These are phyloP conservation scores for Drosophila ambigua DNA, from an alignment of 1,140 invertebrate species.

Conservation along the genomic window DNA sequence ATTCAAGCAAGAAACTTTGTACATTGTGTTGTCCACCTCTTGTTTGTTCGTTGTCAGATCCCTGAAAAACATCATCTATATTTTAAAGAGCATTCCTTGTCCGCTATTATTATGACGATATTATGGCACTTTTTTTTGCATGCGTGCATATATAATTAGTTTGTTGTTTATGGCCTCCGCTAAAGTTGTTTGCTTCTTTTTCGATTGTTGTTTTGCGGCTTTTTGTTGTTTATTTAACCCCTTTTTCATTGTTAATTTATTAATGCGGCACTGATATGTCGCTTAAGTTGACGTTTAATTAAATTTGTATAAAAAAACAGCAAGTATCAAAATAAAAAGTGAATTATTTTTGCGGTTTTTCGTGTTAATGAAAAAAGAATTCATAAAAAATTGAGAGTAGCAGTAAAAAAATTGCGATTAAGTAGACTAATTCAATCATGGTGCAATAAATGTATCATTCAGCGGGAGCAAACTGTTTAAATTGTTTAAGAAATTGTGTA, in stretches of 20 bases:
- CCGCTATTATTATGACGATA: conserved; percentile 23
- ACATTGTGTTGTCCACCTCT: conserved; percentile 5
- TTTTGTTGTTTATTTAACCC: conserved; percentile 59
- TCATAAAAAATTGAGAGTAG: conserved; percentile 16
- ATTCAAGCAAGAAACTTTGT: conserved; percentile 27
- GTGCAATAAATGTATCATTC: conserved; percentile 8
- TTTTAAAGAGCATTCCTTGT: conserved; percentile 36
- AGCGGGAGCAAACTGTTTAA: no score
- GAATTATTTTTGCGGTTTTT: conserved; percentile 43
- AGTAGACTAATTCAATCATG: conserved; percentile 51
- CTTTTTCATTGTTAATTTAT: conserved; percentile 64
- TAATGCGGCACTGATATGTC: conserved; percentile 71
- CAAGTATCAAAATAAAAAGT: conserved; percentile 35
- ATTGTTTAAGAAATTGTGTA: no score
- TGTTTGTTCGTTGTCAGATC: not conserved
- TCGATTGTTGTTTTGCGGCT: conserved; percentile 23
- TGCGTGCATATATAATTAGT: conserved; percentile 71
- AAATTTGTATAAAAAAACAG: conserved; percentile 61
- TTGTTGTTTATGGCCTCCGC: conserved; percentile 64
- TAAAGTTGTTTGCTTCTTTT: conserved; percentile 39
- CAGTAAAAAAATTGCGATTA: conserved; percentile 36
- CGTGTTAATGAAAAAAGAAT: conserved; percentile 56
- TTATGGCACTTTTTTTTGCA: conserved; percentile 19
- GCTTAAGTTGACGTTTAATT: conserved; percentile 78
- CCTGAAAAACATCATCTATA: not conserved